Base-by-base conservation (phyloP, 2,113 vertebrate species). In the Caretta caretta region DNA sequence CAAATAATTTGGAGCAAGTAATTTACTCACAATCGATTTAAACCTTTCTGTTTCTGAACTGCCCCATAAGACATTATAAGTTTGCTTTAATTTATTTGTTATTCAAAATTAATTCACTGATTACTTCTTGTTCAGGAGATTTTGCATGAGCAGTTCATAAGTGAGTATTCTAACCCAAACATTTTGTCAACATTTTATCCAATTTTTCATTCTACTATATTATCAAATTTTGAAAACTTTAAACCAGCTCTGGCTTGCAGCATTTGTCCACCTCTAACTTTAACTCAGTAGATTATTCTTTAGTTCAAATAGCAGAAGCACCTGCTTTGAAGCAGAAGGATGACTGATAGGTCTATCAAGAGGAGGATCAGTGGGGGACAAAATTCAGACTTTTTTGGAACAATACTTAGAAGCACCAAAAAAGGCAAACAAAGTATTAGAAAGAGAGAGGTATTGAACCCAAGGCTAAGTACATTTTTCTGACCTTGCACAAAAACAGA, bases 231-330 rank as follows among this genome's bases (percentile, higher is more conserved):
- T 92, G 79, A 90, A 84, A 8, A 31, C 82, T 16, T 82, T 56
- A 24, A 24, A 17, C 29, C 19, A 72, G 50, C 50, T 2, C 22
- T n/a, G 0, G 0, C 42, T 69, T 2, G 0, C 8, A 62, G 4
- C 5, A 57, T 79, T 94, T 79, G 54, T 5, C 2, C 20, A 88
- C 76, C 0, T 1, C 54, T 48, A 48, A 11, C 0, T 0, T 81
- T 62, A 51, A 11, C 22, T 89, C 69, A 87, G 54, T 2, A 91
- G 35, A 57, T 62, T 62, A 31, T 62, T 62, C 62, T 69, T 69
- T 19, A 69, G 35, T n/a, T 69, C 35, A 69, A 69, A 69, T n/a
- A 69, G 16, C 35, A 69, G 62, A n/a, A 35, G 17, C 8, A 9
- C 9, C 35, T 69, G 35, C 35, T 69, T 69, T 69, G 62, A 69